Evolutionary conservation across 2,797 vertebrate genomes (phyloP).

Genomic region (Macroramphosus scolopax): DNA sequence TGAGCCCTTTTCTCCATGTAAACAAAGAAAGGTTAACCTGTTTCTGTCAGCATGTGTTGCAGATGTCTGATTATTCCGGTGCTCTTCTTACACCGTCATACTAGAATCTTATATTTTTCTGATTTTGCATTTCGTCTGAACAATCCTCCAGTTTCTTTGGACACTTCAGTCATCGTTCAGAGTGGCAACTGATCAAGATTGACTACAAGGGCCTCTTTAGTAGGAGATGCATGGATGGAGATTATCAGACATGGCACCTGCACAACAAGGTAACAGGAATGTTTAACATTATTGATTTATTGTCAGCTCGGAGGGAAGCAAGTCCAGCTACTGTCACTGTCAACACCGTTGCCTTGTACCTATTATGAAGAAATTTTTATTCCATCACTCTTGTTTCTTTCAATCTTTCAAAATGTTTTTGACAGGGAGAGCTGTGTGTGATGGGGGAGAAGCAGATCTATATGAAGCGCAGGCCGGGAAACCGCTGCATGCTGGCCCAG

Average conservation of each 20-base stretch:
- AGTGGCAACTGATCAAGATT: conserved; percentile 97
- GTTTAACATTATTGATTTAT: conserved; percentile 41
- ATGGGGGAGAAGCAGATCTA: conserved; percentile 97
- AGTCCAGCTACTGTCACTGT: conserved; percentile 18
- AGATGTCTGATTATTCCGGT: too few relatives aligned
- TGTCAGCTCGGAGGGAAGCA: conserved; percentile 16
- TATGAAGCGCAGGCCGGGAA: conserved; percentile 90
- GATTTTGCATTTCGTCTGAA: conserved; percentile 16
- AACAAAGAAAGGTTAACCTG: conserved; percentile 21
- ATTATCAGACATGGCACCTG: conserved; percentile 93
- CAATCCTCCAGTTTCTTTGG: conserved; percentile 86
- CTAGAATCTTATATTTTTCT: conserved; percentile 1
- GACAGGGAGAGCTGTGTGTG: conserved; percentile 90
- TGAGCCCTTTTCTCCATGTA: conserved; percentile 14
- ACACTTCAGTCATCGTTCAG: conserved; percentile 92
- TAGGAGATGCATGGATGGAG: conserved; percentile 86
- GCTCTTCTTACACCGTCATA: too few relatives aligned
- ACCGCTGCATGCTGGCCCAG: conserved; percentile 85
- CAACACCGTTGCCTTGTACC: conserved; percentile 10
- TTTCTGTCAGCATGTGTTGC: background rate
- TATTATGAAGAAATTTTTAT: background rate
- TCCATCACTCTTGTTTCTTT: background rate
- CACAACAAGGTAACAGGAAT: conserved; percentile 88
- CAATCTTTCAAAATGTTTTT: conserved; percentile 5
- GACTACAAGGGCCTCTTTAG: conserved; percentile 91